Evolutionary conservation across 2,797 vertebrate genomes (phyloP).

Genomic region (Onychomys torridus): DNA sequence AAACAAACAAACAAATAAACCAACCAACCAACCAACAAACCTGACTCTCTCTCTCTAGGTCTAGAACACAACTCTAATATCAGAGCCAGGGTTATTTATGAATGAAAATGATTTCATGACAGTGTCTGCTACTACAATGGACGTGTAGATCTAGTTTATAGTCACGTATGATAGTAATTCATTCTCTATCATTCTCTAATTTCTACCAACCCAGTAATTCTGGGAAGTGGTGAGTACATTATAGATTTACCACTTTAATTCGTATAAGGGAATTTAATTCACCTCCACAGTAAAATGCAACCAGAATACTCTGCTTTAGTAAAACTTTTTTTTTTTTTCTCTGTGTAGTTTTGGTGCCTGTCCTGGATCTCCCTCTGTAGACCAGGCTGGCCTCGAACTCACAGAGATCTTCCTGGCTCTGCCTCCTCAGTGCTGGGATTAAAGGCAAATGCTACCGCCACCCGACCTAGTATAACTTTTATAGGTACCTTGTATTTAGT

Average conservation of each 20-base stretch:
- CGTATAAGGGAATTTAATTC: conserved; percentile 45
- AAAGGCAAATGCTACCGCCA: too few species aligned
- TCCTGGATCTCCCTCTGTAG: too few species aligned
- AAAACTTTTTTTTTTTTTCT: neutral
- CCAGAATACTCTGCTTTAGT: neutral
- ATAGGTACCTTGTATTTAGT: neutral
- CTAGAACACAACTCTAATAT: neutral
- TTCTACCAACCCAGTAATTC: conserved; percentile 23
- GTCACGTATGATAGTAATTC: neutral
- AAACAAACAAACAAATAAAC: neutral
- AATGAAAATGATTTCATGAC: conserved; percentile 20
- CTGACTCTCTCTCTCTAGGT: neutral
- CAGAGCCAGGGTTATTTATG: neutral
- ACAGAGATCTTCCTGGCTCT: too few species aligned
- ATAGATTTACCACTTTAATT: neutral
- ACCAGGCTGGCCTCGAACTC: too few species aligned
- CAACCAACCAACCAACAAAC: neutral
- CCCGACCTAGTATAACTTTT: neutral
- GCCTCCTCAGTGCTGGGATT: too few species aligned
- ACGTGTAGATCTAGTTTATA: conserved; percentile 2
- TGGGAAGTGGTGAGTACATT: neutral
- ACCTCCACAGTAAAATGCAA: conserved; percentile 39
- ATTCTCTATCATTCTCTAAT: conserved; percentile 8
- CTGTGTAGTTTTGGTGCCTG: too few species aligned
- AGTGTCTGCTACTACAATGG: neutral